Evolutionary conservation across 2,797 vertebrate species (phyloP).

Genomic region (Odontamblyopus rebecca): DNA sequence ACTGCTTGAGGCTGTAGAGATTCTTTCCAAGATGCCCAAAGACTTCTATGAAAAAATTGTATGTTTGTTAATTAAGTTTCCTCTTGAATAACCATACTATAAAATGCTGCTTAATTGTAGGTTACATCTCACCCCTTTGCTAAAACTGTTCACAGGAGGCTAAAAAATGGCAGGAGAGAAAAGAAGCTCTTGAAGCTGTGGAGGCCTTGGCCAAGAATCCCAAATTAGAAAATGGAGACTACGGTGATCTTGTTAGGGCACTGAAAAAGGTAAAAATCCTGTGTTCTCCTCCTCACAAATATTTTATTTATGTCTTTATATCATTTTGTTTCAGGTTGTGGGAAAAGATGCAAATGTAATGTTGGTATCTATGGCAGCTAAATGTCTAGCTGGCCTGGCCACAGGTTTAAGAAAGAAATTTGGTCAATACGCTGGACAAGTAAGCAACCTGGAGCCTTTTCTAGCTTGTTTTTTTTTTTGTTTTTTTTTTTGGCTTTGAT

Average conservation of each 20-base stretch:
- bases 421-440: constrained; percentile 93
- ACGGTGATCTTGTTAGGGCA: constrained; percentile 90
- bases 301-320: background rate
- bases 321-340: constrained; percentile 82
- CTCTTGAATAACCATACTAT: background rate
- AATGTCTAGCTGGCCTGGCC: constrained; percentile 91
- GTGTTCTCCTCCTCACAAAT: constrained; percentile 30
- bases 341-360: constrained; percentile 98
- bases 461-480: background rate
- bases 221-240: constrained; percentile 93
- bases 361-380: constrained; percentile 93
- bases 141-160: constrained; percentile 84
- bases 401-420: constrained; percentile 95
- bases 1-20: constrained; percentile 91
- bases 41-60: constrained; percentile 99
- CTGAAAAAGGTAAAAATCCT: constrained; percentile 89
- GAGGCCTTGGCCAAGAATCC: constrained; percentile 90
- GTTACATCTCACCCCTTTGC: background rate
- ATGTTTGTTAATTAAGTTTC: constrained; percentile 51
- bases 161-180: constrained; percentile 99
- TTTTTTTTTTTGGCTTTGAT: background rate
- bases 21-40: constrained; percentile 96
- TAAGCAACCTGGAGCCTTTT: constrained; percentile 65
- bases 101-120: background rate
- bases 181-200: constrained; percentile 92